Conservation (phyloP, 2,797 vertebrate genomes). For the Amniataba percoides region DNA sequence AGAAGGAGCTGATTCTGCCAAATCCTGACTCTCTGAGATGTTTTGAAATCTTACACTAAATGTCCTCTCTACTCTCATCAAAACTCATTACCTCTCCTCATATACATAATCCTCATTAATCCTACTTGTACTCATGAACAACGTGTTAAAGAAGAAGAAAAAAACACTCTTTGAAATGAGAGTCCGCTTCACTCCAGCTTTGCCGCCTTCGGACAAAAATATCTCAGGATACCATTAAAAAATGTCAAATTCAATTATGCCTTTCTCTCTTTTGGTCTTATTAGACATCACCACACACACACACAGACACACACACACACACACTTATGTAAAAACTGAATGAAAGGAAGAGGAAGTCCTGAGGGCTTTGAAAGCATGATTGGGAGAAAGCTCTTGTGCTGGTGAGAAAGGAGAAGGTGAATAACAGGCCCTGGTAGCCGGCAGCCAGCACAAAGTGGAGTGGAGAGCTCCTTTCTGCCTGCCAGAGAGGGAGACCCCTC, state of each 20-base stretch:
- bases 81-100: conserved; percentile 78
- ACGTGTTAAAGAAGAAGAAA: conserved; percentile 53
- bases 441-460: conserved; percentile 80
- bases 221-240: conserved; percentile 80
- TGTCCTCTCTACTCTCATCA: conserved; percentile 76
- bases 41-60: conserved; percentile 79
- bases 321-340: conserved; percentile 70
- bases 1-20: conserved; percentile 26
- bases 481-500: conserved; percentile 79
- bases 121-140: conserved; percentile 66
- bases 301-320: conserved; percentile 58
- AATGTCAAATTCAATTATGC: conserved; percentile 81
- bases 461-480: conserved; percentile 81
- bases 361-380: conserved; percentile 81
- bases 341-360: conserved; percentile 86
- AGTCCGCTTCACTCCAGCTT: conserved; percentile 65
- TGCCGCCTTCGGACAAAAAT: conserved; percentile 67
- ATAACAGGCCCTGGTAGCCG: conserved; percentile 75
- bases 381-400: conserved; percentile 82
- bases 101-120: conserved; percentile 81
- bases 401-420: conserved; percentile 81
- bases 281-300: conserved; percentile 55
- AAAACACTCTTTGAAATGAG: conserved; percentile 74
- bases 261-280: conserved; percentile 70
- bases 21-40: conserved; percentile 40